Base-by-base conservation (phyloP, 64 coral and sea anemone species). In the Orbicella faveolata region DNA sequence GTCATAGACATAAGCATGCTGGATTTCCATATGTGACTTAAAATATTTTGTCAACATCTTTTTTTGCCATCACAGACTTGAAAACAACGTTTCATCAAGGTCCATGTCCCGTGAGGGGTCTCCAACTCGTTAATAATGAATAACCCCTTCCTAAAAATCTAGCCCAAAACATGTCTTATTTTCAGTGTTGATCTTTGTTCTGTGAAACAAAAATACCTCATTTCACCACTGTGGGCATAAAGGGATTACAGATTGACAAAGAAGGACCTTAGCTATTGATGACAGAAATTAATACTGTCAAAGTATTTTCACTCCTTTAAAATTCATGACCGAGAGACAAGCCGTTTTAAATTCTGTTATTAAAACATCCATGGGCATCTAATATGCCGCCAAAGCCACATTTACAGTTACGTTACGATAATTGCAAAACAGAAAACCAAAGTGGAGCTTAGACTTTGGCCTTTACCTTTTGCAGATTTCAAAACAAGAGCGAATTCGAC, bases 71-170 rank as follows among this genome's bases (percentile, higher is more conserved):
- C 35, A 39, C 7, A 77, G 37, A 39, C 18, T 11, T 51, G 67
- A 70, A 70, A 23, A 25, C 67, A 70, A n/a, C 25, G 11, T 26
- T 26, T 70, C 21, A 2, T 70, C n/a, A 23, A 25, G 55, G 9
- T 26, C 67, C 25, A 70, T 70, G 20, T 70, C 25, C n/a, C 10
- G 7, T 11, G 0, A 85, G 41, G 37, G 64, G 39, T 69, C 21
- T 52, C 52, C 65, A 85, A 15, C 82, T 72, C 23, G 17, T 85
- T 8, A 85, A 85, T 85, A 85, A 85, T 73, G 53, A 26, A 85
- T 72, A 13, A 26, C 14, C 11, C 72, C 82, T 85, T 85, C 82
- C 82, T 70, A 39, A 11, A 72, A 44, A 67, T 83, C 61, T 30
- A 15, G 21, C 23, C 34, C 54, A n/a, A 81, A 34, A 62, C 15